phyloP scores from a whole-genome alignment of 2,113 vertebrate species.

The Hippocampus guttulatus region DNA sequence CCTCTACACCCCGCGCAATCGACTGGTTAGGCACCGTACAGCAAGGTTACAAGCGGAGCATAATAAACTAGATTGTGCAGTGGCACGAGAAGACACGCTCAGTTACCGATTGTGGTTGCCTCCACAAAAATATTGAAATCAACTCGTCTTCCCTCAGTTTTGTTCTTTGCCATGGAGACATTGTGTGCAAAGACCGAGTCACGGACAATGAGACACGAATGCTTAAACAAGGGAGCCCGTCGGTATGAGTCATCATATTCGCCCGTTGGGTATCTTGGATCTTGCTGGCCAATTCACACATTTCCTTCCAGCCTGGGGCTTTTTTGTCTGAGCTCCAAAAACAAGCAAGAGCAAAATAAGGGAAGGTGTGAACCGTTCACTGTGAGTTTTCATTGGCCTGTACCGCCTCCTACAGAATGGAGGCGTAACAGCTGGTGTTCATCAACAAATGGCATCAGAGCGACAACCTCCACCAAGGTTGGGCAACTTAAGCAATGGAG shows the following conservation, averaged over 20 bases:
- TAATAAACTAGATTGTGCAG: not conserved
- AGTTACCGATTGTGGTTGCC: not conserved
- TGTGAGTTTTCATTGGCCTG: not conserved
- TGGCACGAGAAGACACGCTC: not conserved
- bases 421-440: not conserved
- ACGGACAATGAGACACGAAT: not conserved
- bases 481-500: too few relatives aligned
- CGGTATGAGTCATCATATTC: slow-evolving; percentile 1
- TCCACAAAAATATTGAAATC: not conserved
- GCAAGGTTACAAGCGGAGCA: too few relatives aligned
- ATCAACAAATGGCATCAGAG: not conserved
- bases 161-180: not conserved
- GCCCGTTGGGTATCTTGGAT: not conserved
- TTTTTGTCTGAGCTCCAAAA: slow-evolving; percentile 2
- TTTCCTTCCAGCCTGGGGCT: not conserved
- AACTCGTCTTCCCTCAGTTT: not conserved
- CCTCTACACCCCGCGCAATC: too few relatives aligned
- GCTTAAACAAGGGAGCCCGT: not conserved
- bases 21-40: too few relatives aligned
- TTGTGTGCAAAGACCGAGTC: not conserved
- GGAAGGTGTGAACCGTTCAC: not conserved
- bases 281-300: slow-evolving; percentile 1
- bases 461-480: not conserved
- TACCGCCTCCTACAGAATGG: not conserved
- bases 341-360: not conserved